Evolutionary conservation across 1,140 invertebrate species (phyloP), one percentile per base, ranked within the genome.

Genomic region (Diorhabda carinulata): DNA sequence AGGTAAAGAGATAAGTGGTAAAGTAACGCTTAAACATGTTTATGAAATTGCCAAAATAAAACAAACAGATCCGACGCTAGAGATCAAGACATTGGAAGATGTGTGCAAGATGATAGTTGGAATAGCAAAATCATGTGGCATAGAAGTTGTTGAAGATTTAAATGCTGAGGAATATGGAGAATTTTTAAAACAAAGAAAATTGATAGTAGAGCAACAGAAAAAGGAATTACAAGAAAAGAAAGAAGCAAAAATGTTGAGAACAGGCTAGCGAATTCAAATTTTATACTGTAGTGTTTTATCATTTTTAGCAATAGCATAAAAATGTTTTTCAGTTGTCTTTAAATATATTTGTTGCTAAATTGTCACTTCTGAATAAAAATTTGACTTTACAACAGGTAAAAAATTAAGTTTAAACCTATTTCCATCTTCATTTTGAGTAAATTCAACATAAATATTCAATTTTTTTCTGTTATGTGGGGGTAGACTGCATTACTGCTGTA

Each of bases 41-140:
- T 99, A 99, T 84, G 98, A 99, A 89, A 99, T 99, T 78, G 97
- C 98, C 0, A 88, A 90, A 82, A 93, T 99, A 3, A 99, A 99
- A 84, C 84, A 87, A 9, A 80, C 92, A 81, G 98, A 99, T 85
- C 91, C 92, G 42, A 81, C 88, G 7, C 84, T 92, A 73, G 85
- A 90, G 67, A 83, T 89, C 43, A 78, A 87, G 7, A 82, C 71
- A 44, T 77, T 84, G 76, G 65, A 83, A 83, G 86, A 92, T 77
- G 87, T 98, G 75, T 97, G 94, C 81, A 84, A 88, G 77, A 87
- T 89, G 84, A 77, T 98, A 9, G 87, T 97, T 72, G 88, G 88
- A 8, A 83, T 86, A 66, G 94, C 95, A 8, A 86, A 87, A 70
- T 89, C 87, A 3, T 89, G 90, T 83, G 96, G 96, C 2, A 92